phyloP scores from a whole-genome alignment of 2,888 invertebrate genomes.

The Venusia cambrica region DNA sequence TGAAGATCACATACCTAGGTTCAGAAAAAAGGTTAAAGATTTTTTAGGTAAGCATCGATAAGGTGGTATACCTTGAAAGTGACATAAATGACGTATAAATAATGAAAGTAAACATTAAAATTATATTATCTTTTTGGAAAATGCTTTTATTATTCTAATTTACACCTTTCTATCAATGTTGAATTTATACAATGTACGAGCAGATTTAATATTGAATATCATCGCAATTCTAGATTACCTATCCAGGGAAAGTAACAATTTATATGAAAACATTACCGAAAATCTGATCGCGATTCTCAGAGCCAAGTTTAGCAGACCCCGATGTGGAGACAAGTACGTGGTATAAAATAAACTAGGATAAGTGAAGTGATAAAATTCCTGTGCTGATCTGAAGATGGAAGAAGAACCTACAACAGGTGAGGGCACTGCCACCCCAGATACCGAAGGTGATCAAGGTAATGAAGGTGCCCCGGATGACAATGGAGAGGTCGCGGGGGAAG shows the following conservation, averaged over 20 bases:
- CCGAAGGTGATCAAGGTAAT: slow-evolving; percentile 22
- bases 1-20: no score
- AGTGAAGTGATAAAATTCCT: slow-evolving; percentile 1
- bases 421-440: slow-evolving; percentile 27
- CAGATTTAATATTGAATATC: slow-evolving; percentile 52
- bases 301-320: slow-evolving; percentile 48
- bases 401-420: slow-evolving; percentile 20
- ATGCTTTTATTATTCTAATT: slow-evolving; percentile 30
- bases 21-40: no score
- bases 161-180: slow-evolving; percentile 56
- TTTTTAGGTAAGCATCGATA: no score
- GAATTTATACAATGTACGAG: slow-evolving; percentile 49
- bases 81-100: no score
- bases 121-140: slow-evolving; percentile 5
- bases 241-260: slow-evolving; percentile 48
- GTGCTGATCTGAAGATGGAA: slow-evolving; percentile 31
- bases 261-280: slow-evolving; percentile 64
- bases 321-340: slow-evolving; percentile 54
- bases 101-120: slow-evolving; percentile 5
- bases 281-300: slow-evolving; percentile 56
- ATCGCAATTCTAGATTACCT: slow-evolving; percentile 55
- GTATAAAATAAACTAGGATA: slow-evolving; percentile 42
- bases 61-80: no score
- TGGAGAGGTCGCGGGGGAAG: slow-evolving; percentile 29
- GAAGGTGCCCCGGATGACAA: no score